phyloP scores from a whole-genome alignment of 2,113 vertebrate species.

The Pangasianodon hypophthalmus region DNA sequence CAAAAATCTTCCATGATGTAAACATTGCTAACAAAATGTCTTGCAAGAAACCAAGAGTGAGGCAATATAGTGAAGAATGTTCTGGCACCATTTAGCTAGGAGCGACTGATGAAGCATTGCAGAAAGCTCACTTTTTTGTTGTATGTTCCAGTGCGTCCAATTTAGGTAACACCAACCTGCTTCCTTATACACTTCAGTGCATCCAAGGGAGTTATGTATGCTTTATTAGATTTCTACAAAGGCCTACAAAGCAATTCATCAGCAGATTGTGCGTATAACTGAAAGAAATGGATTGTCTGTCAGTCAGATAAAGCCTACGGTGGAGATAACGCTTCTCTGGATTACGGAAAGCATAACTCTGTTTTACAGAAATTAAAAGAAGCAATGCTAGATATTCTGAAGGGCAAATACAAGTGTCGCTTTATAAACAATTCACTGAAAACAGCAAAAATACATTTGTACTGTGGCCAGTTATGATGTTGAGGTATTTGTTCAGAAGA shows the following conservation, averaged over 20 bases:
- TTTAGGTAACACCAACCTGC: not conserved
- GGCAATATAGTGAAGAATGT: not conserved
- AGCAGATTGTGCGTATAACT: not conserved
- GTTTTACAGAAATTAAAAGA: constrained; percentile 14
- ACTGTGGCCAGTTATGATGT: not conserved
- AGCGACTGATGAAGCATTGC: not conserved
- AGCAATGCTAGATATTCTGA: not conserved
- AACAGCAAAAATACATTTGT: not conserved
- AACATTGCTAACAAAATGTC: not conserved
- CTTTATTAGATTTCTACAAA: constrained; percentile 7
- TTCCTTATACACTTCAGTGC: not conserved
- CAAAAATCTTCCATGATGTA: not conserved
- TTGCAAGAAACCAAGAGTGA: not conserved
- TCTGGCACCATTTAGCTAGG: not conserved
- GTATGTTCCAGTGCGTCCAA: too few relatives aligned
- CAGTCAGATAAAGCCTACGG: constrained; percentile 4
- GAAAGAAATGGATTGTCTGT: constrained; percentile 20
- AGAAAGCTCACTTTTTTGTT: not conserved
- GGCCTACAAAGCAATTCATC: constrained; percentile 12
- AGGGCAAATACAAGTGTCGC: not conserved
- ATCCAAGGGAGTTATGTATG: not conserved
- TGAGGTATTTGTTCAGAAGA: not conserved
- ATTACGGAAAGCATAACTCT: not conserved
- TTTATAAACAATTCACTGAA: not conserved
- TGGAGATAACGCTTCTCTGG: not conserved